Percentiles rank a stretch among this genome's conserved stretches.
phyloP scores from a whole-genome alignment of 2,113 vertebrate genomes.

The Apistogramma diplotaenia region DNA sequence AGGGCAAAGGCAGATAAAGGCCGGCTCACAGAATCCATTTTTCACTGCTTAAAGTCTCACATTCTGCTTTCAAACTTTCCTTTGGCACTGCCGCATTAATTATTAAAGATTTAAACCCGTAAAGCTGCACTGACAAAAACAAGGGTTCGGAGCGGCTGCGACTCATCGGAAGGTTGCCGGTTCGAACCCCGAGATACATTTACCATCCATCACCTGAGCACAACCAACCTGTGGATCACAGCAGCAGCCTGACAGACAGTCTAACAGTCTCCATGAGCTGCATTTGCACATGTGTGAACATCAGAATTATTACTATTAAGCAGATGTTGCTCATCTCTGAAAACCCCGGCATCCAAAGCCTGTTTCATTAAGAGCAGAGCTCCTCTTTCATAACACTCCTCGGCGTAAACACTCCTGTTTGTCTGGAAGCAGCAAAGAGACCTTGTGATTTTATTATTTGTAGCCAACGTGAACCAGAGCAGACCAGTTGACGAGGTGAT shows the following conservation, averaged over 20 bases:
- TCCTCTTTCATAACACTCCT: conserved; percentile 39
- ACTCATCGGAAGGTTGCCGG: no score
- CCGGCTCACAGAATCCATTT: not conserved
- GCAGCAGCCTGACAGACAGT: not conserved
- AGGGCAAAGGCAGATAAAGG: not conserved
- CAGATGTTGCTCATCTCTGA: conserved; percentile 63
- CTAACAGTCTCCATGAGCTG: not conserved
- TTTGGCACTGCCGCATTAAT: not conserved
- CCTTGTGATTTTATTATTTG: conserved; percentile 49
- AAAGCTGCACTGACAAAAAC: not conserved
- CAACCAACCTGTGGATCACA: not conserved
- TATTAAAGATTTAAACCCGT: not conserved
- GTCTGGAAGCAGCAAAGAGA: conserved; percentile 47
- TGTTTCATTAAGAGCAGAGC: conserved; percentile 35
- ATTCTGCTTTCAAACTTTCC: not conserved
- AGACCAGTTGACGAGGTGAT: conserved; percentile 63
- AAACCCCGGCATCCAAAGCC: conserved; percentile 33
- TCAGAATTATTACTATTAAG: not conserved
- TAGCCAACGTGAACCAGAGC: conserved; percentile 30
- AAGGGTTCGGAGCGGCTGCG: no score
- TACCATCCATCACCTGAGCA: no score
- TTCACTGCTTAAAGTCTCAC: not conserved
- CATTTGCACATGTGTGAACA: not conserved
- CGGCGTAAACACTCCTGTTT: conserved; percentile 65
- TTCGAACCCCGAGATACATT: no score